These are phyloP conservation scores for Orthosia gothica DNA, from an alignment of 2,888 invertebrate genomes.

Conservation along the genomic window DNA sequence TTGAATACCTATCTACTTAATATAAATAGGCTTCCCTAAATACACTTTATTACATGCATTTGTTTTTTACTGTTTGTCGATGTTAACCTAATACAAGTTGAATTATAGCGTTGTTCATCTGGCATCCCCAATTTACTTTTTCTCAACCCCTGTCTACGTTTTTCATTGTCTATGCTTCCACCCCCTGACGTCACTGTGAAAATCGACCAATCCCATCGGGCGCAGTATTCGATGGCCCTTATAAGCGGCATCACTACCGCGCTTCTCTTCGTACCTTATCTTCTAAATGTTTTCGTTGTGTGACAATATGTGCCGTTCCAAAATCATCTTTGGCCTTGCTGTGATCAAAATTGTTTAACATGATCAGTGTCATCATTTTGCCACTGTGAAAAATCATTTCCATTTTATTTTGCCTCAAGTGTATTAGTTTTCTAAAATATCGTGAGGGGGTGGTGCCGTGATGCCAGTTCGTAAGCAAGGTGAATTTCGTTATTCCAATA, in stretches of 20 bases:
- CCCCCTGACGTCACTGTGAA: conserved; percentile 92
- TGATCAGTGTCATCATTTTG: conserved; percentile 76
- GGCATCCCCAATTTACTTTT: conserved; percentile 69
- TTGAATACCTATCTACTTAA: neutral
- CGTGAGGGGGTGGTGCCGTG: conserved; percentile 90
- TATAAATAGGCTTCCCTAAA: neutral
- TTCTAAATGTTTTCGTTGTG: conserved; percentile 88
- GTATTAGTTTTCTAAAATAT: conserved; percentile 85
- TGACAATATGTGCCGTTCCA: conserved; percentile 82
- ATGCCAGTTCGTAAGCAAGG: conserved; percentile 96
- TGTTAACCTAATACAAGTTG: conserved; percentile 6
- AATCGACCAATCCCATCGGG: conserved; percentile 92
- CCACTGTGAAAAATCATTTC: conserved; percentile 82
- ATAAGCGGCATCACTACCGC: conserved; percentile 84
- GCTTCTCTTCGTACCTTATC: conserved; percentile 82
- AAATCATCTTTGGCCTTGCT: conserved; percentile 80
- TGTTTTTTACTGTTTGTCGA: neutral
- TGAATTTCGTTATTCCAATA: conserved; percentile 82
- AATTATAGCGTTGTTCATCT: conserved; percentile 22
- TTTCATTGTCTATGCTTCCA: conserved; percentile 89
- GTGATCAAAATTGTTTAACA: conserved; percentile 86
- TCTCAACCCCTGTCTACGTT: conserved; percentile 80
- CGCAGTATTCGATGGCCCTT: conserved; percentile 89
- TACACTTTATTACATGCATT: neutral
- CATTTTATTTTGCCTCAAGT: conserved; percentile 82